These are phyloP conservation scores for Periophthalmus magnuspinnatus DNA, from an alignment of 2,797 vertebrate species.

Conservation along the genomic window DNA sequence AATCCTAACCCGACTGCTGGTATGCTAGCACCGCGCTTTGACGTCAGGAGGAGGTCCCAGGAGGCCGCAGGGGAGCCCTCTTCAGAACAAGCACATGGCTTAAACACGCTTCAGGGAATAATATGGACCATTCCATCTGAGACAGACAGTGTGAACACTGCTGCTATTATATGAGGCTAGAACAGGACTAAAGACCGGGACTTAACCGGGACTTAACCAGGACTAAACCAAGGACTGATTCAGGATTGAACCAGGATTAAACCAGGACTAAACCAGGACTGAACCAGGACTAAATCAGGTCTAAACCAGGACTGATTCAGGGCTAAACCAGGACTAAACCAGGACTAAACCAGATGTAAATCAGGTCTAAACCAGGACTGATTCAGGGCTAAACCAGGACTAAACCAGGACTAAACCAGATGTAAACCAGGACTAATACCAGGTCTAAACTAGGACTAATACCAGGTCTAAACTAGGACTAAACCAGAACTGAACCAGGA, in stretches of 20 bases:
- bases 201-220: background rate
- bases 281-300: too few species aligned
- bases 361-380: too few species aligned
- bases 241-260: background rate
- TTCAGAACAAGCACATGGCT: slow-evolving; percentile 42
- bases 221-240: background rate
- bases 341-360: too few species aligned
- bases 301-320: background rate
- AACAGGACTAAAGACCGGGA: background rate
- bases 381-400: background rate
- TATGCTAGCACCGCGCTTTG: slow-evolving; percentile 71
- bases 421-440: too few species aligned
- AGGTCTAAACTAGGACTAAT: too few species aligned
- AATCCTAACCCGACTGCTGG: slow-evolving; percentile 61
- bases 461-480: too few species aligned
- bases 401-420: background rate
- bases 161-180: too few species aligned
- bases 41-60: slow-evolving; percentile 73
- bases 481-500: too few species aligned
- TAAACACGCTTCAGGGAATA: too few species aligned
- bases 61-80: slow-evolving; percentile 63
- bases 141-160: too few species aligned
- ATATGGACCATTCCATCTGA: too few species aligned
- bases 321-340: background rate
- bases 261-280: background rate